Evolutionary conservation across 2,797 vertebrate genomes (phyloP).

Genomic region (Anas bernieri): DNA sequence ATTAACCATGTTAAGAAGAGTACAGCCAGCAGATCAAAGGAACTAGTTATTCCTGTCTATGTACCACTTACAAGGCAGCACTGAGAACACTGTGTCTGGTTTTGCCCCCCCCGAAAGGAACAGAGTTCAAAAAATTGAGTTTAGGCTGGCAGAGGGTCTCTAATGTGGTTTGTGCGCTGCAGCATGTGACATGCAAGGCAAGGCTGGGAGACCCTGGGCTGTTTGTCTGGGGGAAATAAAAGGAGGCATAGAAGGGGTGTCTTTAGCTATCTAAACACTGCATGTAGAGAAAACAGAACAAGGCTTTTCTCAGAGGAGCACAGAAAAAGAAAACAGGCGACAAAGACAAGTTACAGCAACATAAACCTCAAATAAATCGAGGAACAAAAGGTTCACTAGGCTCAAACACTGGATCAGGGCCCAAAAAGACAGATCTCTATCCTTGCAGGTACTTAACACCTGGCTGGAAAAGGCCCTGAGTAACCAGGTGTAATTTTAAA

Average conservation of each 20-base stretch:
- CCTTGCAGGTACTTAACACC: neutral
- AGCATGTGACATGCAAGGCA: neutral
- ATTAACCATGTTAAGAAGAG: neutral
- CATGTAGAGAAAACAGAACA: neutral
- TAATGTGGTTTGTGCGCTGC: neutral
- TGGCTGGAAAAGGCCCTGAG: neutral
- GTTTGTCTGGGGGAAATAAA: neutral
- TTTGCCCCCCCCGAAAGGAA: fast-evolving
- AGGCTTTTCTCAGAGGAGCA: neutral
- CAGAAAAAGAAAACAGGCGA: neutral
- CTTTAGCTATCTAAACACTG: neutral
- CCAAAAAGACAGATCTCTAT: neutral
- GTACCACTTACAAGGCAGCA: neutral
- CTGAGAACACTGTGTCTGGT: neutral
- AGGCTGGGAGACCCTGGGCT: neutral
- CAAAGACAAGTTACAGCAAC: neutral
- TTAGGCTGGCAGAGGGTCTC: neutral
- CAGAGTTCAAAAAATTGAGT: neutral
- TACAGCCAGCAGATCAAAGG: neutral
- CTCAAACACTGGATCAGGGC: neutral
- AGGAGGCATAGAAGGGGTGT: neutral
- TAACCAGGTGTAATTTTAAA: neutral
- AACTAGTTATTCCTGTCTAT: neutral
- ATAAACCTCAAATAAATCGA: neutral
- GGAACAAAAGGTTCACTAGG: neutral